Evolutionary conservation across 2,888 invertebrate species (phyloP), one percentile per base, ranked within the genome.

Genomic region (Meganola albula): DNA sequence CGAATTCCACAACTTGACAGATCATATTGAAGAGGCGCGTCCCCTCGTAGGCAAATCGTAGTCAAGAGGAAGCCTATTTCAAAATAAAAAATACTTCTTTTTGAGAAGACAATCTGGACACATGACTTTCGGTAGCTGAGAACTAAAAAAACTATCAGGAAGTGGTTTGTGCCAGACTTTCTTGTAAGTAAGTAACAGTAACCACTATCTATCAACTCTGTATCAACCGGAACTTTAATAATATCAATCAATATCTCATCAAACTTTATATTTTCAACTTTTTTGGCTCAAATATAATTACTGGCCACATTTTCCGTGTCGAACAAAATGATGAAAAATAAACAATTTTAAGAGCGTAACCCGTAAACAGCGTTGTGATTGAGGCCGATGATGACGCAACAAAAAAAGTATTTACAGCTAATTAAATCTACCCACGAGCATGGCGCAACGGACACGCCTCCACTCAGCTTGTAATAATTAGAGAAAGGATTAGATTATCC

Each of bases 361-460:
- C 44, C 27, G 53, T 49, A 53, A 51, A 51, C 49, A 46, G 27
- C 32, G 38, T 43, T 52, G 37, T 43, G 30, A 43, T 40, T 51
- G 50, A 51, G 51, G 54, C 54, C 53, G 53, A 38, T 40, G 56
- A 54, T 77, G 80, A 74, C 65, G 79, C 61, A 79, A 82, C 65
- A 69, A 77, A 79, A 79, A 74, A 74, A 67, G 61, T 71, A 71
- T 75, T 73, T 67, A 71, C 66, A 73, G 64, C 72, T 82, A 83
- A 85, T 84, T 84, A 84, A 83, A 82, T 82, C 69, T 77, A 68
- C 80, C 80, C 78, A 79, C 82, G 71, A 61, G 50, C 60, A 65
- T 77, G 74, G 72, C 68, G 78, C 76, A 79, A 76, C 65, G 47
- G 70, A 55, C 72, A 74, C 79, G 78, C 82, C 83, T 70, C 55